Evolutionary conservation across 2,797 vertebrate species (phyloP).

Genomic region (Sebastes diploproa): DNA sequence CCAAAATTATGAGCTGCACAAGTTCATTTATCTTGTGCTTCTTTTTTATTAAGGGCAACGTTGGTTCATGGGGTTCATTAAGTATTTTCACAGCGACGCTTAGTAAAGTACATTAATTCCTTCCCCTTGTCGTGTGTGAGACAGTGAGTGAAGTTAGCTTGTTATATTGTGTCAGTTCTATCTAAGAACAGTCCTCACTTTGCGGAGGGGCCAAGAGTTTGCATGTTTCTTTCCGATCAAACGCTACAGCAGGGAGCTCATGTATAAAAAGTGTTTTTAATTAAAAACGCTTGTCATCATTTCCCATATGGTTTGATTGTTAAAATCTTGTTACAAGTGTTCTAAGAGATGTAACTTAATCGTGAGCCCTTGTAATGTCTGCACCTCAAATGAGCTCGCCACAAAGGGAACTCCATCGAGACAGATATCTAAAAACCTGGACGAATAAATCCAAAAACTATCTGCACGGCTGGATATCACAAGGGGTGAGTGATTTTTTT

Average conservation of each 20-base stretch:
- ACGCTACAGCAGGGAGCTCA: background rate
- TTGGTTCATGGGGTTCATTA: background rate
- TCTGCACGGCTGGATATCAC: background rate
- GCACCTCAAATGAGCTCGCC: background rate
- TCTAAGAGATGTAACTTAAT: background rate
- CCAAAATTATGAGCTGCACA: background rate
- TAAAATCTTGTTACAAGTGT: background rate
- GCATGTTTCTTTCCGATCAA: conserved; percentile 30
- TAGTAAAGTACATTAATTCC: background rate
- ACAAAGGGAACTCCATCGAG: background rate
- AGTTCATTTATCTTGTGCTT: background rate
- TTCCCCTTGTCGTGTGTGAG: background rate
- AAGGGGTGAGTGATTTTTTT: background rate
- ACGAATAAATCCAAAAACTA: background rate
- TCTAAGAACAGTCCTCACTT: background rate
- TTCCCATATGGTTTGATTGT: background rate
- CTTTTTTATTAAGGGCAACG: background rate
- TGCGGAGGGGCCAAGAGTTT: conserved; percentile 21
- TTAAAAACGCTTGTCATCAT: background rate
- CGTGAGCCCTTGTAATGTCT: background rate
- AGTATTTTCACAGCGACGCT: background rate
- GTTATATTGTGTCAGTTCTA: conserved; percentile 17
- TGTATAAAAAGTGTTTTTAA: background rate
- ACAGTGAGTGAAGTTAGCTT: conserved; percentile 27
- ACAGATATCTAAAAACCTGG: background rate